Evolutionary conservation across 2,113 vertebrate genomes (phyloP).

Genomic region (Mastomys coucha): DNA sequence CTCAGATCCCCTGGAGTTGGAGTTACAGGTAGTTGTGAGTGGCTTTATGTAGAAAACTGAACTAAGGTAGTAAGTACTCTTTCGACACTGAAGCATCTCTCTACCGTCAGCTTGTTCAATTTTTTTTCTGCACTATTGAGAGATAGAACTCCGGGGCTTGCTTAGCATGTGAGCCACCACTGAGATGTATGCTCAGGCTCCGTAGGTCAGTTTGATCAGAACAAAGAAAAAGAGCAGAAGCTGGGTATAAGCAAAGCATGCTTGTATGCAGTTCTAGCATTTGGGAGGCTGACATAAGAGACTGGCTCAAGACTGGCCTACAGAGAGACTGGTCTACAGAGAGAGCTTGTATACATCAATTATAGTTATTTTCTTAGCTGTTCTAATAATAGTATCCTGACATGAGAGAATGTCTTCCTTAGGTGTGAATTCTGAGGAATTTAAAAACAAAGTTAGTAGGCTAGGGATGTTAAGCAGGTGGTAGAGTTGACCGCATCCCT

Average conservation of each 20-base stretch:
- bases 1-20: background rate
- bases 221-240: background rate
- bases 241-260: background rate
- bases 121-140: background rate
- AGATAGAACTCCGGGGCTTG: background rate
- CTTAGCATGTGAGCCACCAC: background rate
- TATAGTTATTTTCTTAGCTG: constrained; percentile 5
- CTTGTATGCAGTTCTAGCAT: background rate
- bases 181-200: background rate
- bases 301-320: background rate
- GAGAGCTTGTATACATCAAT: background rate
- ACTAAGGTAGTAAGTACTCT: background rate
- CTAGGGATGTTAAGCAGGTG: background rate
- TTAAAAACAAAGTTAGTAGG: constrained; percentile 22
- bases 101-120: background rate
- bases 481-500: background rate
- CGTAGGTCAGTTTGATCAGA: background rate
- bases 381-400: constrained; percentile 10
- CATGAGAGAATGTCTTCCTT: constrained; percentile 1
- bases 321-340: too few relatives aligned
- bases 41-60: background rate
- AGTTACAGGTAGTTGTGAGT: background rate
- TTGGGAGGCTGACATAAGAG: background rate
- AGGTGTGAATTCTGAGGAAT: constrained; percentile 1
- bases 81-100: background rate